Percentiles rank a stretch among this genome's conserved stretches.
These are phyloP conservation scores for Lycodopsis pacificus DNA, from an alignment of 2,797 vertebrate genomes.

Conservation along the genomic window DNA sequence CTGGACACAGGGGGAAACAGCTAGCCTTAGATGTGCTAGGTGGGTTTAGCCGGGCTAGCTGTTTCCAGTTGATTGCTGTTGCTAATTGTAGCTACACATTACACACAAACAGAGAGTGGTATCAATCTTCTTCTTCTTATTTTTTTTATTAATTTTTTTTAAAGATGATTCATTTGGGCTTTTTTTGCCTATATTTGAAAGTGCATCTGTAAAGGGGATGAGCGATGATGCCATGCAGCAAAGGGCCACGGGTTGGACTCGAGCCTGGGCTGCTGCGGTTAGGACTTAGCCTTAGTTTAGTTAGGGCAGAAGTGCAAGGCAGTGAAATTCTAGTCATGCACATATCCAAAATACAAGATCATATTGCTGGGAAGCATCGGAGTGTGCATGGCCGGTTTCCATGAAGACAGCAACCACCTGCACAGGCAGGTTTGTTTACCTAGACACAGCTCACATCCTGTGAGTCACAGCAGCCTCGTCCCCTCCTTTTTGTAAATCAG, in stretches of 20 bases:
- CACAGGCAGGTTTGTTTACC: slow-evolving; percentile 62
- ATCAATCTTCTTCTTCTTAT: background rate
- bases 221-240: too few relatives aligned
- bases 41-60: too few relatives aligned
- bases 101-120: background rate
- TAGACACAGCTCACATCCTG: slow-evolving; percentile 2
- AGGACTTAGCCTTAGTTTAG: too few relatives aligned
- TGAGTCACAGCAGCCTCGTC: slow-evolving; percentile 70
- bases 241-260: background rate
- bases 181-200: too few relatives aligned
- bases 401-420: slow-evolving; percentile 61
- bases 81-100: background rate
- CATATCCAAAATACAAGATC: background rate
- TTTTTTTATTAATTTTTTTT: too few relatives aligned
- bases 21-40: background rate
- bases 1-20: background rate
- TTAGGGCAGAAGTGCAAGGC: background rate
- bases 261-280: too few relatives aligned
- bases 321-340: background rate
- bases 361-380: slow-evolving; percentile 47
- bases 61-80: background rate
- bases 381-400: slow-evolving; percentile 51
- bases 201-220: too few relatives aligned
- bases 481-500: slow-evolving; percentile 1
- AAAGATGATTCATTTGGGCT: too few relatives aligned